Evolutionary conservation across 2,888 invertebrate species (phyloP), one percentile per base, ranked within the genome.

Genomic region (Polia nebulosa): DNA sequence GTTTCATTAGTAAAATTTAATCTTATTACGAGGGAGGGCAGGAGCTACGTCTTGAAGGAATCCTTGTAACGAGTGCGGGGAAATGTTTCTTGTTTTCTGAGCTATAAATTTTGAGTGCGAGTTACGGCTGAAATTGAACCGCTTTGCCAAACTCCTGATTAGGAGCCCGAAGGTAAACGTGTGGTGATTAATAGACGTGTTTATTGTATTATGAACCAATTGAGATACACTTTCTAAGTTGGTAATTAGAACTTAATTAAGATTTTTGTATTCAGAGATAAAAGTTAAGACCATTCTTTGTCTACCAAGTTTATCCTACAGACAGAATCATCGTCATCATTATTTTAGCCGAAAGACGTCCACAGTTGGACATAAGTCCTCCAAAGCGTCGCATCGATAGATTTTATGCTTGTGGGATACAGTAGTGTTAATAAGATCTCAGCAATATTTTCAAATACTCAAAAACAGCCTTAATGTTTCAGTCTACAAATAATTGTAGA

Each of bases 1-100:
- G 91, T 94, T 94, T 93, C 94, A 94, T 94, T 93, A 92, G 92
- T 92, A 91, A 92, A 93, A 92, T 93, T 92, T 92, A 91, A 94
- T 94, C 91, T 92, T 91, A 92, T 93, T 92, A 93, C 87, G 86
- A 85, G 76, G 80, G 84, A 88, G 85, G 88, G 88, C 88, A 86
- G 85, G 83, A 89, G 90, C 86, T 89, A 89, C 90, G 90, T 92
- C 90, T 92, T 86, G 81, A 84, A 89, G 86, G 85, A 91, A 91
- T 89, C 87, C 85, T 88, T 88, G 87, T 90, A 88, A 90, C 83
- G 86, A 90, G 89, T 86, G 87, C 83, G 87, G 82, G 75, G 73
- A 88, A 87, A 87, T 89, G 85, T 89, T 88, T 78, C 78, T 82
- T 80, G 72, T 77, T 76, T 77, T 86, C 81, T 80, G 81, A 69